These are phyloP conservation scores for Saccostrea echinata DNA, from an alignment of 1,140 invertebrate genomes.

Conservation along the genomic window DNA sequence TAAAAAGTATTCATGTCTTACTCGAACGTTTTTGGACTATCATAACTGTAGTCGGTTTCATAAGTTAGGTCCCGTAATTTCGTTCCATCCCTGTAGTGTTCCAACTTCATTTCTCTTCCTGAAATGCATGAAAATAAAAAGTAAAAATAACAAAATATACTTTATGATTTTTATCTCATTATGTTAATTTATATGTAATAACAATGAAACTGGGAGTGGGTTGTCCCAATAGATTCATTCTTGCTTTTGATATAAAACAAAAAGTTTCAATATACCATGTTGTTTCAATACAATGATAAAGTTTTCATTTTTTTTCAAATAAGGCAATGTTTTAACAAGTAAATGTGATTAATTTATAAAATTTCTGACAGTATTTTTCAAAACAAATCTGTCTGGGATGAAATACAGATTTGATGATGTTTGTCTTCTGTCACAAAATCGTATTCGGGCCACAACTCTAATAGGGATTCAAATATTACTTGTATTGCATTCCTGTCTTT, in stretches of 20 bases:
- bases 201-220: no score
- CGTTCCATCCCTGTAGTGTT: constrained; percentile 49
- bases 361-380: no score
- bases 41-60: constrained; percentile 58
- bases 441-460: no score
- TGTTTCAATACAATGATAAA: not conserved
- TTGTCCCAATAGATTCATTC: not conserved
- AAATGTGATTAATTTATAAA: no score
- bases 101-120: constrained; percentile 45
- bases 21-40: constrained; percentile 56
- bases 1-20: constrained; percentile 35
- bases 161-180: not conserved
- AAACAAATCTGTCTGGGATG: no score
- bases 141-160: not conserved
- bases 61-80: constrained; percentile 57
- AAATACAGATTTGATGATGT: no score
- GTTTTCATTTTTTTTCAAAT: no score
- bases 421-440: no score
- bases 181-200: no score
- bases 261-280: not conserved
- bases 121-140: not conserved
- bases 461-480: no score
- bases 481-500: no score
- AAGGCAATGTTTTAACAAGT: no score
- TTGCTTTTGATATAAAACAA: not conserved